phyloP scores from a whole-genome alignment of 2,888 invertebrate species.

The Temnothorax unifasciatus region DNA sequence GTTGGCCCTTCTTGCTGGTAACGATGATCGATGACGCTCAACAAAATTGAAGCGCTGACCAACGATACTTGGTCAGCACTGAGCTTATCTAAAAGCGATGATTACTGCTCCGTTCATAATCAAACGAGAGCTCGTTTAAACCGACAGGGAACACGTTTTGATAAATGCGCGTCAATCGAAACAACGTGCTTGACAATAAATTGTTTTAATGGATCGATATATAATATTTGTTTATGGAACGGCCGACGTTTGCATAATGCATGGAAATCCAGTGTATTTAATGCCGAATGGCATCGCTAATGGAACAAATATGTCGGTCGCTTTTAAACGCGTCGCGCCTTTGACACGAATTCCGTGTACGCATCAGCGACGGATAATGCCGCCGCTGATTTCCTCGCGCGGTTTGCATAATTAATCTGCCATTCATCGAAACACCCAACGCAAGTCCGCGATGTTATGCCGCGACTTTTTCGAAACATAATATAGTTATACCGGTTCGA shows the following conservation, averaged over 20 bases:
- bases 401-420: conserved; percentile 35
- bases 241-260: conserved; percentile 70
- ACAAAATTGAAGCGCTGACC: conserved; percentile 5
- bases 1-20: not conserved
- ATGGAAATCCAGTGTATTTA: conserved; percentile 71
- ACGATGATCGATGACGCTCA: conserved; percentile 39
- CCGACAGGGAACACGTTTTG: conserved; percentile 13
- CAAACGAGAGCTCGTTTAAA: conserved; percentile 26
- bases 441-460: not conserved
- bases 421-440: conserved; percentile 3
- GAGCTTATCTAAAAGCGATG: conserved; percentile 28
- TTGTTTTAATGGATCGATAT: conserved; percentile 70
- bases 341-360: conserved; percentile 42
- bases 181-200: conserved; percentile 60
- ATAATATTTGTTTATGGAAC: conserved; percentile 54
- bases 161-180: conserved; percentile 15
- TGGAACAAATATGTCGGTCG: conserved; percentile 62
- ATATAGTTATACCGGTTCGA: not conserved
- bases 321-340: conserved; percentile 39
- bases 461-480: not conserved
- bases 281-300: conserved; percentile 74
- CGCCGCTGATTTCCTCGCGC: conserved; percentile 61
- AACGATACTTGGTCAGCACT: not conserved
- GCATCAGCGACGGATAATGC: conserved; percentile 62
- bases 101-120: conserved; percentile 36